Evolutionary conservation across 2,797 vertebrate species (phyloP).

Genomic region (Amphiprion clarkii): DNA sequence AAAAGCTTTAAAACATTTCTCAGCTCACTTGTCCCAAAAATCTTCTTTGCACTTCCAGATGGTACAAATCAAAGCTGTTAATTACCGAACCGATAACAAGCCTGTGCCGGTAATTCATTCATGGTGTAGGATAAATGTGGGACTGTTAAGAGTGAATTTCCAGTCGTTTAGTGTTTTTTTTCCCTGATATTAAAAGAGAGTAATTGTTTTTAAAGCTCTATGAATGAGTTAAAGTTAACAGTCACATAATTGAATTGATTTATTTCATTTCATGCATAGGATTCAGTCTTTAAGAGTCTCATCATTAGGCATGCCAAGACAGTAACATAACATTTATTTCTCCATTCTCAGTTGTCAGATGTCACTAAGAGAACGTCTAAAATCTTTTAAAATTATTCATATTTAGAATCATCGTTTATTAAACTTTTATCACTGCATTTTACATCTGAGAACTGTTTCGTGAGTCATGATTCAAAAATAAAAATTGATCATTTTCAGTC

Average conservation of each 20-base stretch:
- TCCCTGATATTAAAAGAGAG: not conserved
- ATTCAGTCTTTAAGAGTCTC: not conserved
- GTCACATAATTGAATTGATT: not conserved
- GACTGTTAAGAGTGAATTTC: conserved; percentile 50
- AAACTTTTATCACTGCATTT: not conserved
- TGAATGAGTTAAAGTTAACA: not conserved
- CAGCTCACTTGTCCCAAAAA: conserved; percentile 15
- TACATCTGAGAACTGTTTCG: not conserved
- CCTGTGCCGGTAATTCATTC: conserved; percentile 34
- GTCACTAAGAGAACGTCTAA: too few species aligned
- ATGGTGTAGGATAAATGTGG: conserved; percentile 34
- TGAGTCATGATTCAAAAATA: not conserved
- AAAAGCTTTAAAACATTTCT: conserved; percentile 10
- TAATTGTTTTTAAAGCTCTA: not conserved
- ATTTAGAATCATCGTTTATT: not conserved
- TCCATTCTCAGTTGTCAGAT: not conserved
- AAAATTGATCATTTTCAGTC: not conserved
- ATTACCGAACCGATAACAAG: conserved; percentile 46
- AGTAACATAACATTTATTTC: not conserved
- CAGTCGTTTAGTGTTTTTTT: not conserved
- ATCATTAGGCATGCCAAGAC: not conserved
- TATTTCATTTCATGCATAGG: not conserved
- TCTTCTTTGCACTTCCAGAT: conserved; percentile 3
- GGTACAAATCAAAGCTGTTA: conserved; percentile 38
- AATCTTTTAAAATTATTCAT: not conserved